Conservation (phyloP, 2,797 vertebrate genomes). For the Aulostomus chinensis region DNA sequence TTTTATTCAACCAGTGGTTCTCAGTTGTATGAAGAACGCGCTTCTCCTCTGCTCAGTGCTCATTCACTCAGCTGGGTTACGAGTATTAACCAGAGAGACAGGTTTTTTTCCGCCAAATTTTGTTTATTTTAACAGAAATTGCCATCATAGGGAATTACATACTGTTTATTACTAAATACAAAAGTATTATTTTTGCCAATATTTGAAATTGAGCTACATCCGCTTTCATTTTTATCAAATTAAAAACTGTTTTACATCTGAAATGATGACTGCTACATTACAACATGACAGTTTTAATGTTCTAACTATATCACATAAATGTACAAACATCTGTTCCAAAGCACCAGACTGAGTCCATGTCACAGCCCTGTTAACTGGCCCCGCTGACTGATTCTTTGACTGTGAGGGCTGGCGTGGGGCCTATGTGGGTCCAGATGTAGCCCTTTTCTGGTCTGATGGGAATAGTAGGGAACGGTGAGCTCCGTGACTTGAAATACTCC, state of each 20-base stretch:
- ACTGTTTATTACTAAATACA: slow-evolving; percentile 55
- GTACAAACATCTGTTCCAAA: slow-evolving; percentile 49
- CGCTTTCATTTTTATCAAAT: slow-evolving; percentile 27
- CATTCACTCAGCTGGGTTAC: too few species aligned
- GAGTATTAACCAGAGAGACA: too few species aligned
- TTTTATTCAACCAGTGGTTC: too few species aligned
- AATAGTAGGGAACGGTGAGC: slow-evolving; percentile 93
- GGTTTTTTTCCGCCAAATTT: too few species aligned
- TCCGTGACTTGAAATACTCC: slow-evolving; percentile 96
- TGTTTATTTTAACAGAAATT: too few species aligned
- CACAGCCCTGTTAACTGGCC: slow-evolving; percentile 72
- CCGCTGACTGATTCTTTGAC: slow-evolving; percentile 88
- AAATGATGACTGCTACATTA: slow-evolving; percentile 17
- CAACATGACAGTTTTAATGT: background rate
- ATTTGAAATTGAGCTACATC: slow-evolving; percentile 7
- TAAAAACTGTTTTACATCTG: slow-evolving; percentile 29
- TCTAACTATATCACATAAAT: slow-evolving; percentile 57
- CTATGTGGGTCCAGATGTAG: slow-evolving; percentile 97
- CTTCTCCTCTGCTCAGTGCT: too few species aligned
- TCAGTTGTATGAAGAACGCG: too few species aligned
- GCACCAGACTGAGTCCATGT: slow-evolving; percentile 42
- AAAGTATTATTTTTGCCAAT: slow-evolving; percentile 30
- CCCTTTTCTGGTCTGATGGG: slow-evolving; percentile 93
- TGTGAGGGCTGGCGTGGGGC: slow-evolving; percentile 86
- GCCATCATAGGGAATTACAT: too few species aligned